Evolutionary conservation across 2,797 vertebrate genomes (phyloP).

Genomic region (Siniperca obscura): DNA sequence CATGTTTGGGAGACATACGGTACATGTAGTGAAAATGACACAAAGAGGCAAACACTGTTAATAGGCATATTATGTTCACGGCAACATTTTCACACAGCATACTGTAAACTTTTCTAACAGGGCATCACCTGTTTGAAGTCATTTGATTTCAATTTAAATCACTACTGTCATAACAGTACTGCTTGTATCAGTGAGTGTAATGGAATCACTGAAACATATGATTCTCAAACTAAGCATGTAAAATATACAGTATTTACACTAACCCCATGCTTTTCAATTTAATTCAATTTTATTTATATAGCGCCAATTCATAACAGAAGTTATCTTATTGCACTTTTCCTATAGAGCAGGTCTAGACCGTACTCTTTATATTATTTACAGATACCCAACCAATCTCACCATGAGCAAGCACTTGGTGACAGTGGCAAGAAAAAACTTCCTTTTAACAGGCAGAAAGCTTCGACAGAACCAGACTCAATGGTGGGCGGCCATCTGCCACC

Average conservation of each 20-base stretch:
- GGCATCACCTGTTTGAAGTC: neutral
- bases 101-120: conserved; percentile 34
- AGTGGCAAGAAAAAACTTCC: too few species aligned
- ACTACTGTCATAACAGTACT: neutral
- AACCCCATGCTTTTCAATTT: neutral
- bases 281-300: neutral
- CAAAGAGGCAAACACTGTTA: conserved; percentile 15
- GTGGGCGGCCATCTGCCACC: too few species aligned
- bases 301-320: too few species aligned
- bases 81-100: conserved; percentile 10
- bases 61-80: conserved; percentile 2
- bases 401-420: too few species aligned
- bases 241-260: conserved; percentile 10
- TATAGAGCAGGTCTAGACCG: too few species aligned
- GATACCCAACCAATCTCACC: too few species aligned
- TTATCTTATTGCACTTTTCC: too few species aligned
- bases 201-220: neutral
- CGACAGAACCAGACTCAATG: too few species aligned
- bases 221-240: conserved; percentile 5
- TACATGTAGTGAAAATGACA: conserved; percentile 36
- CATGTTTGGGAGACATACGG: conserved; percentile 44
- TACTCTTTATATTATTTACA: too few species aligned
- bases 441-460: too few species aligned
- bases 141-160: conserved; percentile 18
- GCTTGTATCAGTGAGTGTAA: neutral